phyloP scores from a whole-genome alignment of 2,113 vertebrate species.

The Etia nguti region DNA sequence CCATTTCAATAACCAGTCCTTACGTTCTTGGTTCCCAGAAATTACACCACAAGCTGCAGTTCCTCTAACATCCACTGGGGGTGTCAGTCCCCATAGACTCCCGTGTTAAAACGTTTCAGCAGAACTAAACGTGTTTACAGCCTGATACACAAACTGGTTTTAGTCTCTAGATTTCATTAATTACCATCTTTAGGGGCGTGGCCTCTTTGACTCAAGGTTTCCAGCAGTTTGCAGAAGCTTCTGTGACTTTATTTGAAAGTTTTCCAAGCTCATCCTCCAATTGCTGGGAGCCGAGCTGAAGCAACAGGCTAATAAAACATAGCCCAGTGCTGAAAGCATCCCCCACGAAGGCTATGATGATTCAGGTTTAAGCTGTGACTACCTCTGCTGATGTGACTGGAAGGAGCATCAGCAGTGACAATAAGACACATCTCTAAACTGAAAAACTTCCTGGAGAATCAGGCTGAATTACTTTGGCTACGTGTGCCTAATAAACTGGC shows the following conservation, averaged over 20 bases:
- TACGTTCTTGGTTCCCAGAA: neutral
- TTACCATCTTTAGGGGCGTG: neutral
- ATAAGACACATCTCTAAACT: neutral
- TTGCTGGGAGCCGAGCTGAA: neutral
- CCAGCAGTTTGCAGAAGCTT: neutral
- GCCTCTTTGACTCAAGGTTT: neutral
- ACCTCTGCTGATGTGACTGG: neutral
- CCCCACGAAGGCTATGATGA: neutral
- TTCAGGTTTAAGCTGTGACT: neutral
- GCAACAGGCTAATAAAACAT: neutral
- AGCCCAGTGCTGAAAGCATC: neutral
- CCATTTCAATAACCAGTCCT: neutral
- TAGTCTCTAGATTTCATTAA: fast-evolving
- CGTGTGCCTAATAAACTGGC: fast-evolving
- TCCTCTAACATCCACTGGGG: neutral
- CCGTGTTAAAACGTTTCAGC: neutral
- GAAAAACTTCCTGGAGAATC: neutral
- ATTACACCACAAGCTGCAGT: neutral
- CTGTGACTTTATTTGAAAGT: neutral
- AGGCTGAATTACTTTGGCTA: neutral
- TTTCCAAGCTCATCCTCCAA: neutral
- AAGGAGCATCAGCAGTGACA: neutral
- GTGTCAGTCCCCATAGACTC: neutral
- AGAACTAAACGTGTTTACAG: neutral
- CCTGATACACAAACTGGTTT: neutral